Evolutionary conservation across 2,888 invertebrate species (phyloP).

Genomic region (Tanypteryx hageni): DNA sequence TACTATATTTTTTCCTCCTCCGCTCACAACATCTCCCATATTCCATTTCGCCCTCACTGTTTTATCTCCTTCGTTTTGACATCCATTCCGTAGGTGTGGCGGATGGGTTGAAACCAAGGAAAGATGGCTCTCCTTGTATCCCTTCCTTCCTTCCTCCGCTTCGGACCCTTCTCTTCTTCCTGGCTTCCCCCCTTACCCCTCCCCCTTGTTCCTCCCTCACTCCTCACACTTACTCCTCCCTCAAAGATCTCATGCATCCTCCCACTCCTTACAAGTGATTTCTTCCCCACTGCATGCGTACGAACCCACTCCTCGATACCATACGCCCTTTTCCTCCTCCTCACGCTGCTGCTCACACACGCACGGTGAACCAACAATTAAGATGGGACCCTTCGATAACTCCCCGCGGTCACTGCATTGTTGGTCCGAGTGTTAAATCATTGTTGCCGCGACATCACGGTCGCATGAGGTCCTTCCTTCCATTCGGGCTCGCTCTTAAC

Average conservation of each 20-base stretch:
- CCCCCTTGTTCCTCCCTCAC: not conserved
- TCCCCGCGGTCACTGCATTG: conserved; percentile 57
- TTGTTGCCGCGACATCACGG: conserved; percentile 55
- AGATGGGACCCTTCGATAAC: conserved; percentile 58
- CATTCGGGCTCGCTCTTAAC: not conserved
- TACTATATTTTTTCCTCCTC: conserved; percentile 13
- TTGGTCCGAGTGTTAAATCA: conserved; percentile 59
- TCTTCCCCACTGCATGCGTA: not conserved
- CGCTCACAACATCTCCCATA: not conserved
- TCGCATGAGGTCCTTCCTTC: not conserved
- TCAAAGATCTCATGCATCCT: no score
- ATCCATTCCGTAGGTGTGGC: not conserved
- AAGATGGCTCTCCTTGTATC: no score
- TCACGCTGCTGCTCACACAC: not conserved
- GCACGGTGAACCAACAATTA: conserved; percentile 44
- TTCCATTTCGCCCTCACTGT: not conserved
- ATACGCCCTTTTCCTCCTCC: not conserved
- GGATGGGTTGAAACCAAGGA: not conserved
- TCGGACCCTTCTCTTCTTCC: not conserved
- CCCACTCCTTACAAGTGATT: not conserved
- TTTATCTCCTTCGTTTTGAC: conserved; percentile 27
- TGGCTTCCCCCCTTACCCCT: not conserved
- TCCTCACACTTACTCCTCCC: no score
- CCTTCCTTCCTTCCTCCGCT: not conserved
- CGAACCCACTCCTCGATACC: conserved; percentile 1